Evolutionary conservation across 2,113 vertebrate species (phyloP).

Genomic region (Cairina moschata): DNA sequence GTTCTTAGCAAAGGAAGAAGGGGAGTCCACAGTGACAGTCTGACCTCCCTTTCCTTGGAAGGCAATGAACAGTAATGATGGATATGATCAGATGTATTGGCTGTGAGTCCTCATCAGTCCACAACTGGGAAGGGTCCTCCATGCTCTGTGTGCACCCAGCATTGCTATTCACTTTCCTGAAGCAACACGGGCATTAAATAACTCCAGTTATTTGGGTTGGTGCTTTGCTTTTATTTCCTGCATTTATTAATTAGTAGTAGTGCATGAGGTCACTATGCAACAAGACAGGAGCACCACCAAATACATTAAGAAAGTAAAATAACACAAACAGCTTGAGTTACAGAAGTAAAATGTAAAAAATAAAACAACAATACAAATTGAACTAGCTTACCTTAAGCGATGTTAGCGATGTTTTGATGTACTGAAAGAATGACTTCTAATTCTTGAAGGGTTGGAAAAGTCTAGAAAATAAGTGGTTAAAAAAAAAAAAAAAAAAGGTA

Average conservation of each 20-base stretch:
- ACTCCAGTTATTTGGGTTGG: neutral
- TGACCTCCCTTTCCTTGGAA: no score
- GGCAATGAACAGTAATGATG: fast-evolving
- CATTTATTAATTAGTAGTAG: neutral
- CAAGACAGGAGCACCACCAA: no score
- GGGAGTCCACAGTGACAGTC: neutral
- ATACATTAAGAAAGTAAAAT: neutral
- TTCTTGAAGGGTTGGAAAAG: no score
- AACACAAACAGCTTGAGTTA: neutral
- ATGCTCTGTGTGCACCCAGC: neutral
- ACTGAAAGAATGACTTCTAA: neutral
- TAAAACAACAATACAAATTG: neutral
- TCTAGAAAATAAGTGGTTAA: no score
- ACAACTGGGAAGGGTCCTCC: neutral
- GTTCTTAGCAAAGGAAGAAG: no score
- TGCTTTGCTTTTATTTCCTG: neutral
- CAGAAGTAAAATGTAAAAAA: neutral
- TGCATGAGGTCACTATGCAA: neutral
- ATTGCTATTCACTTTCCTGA: neutral
- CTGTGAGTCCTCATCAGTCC: neutral
- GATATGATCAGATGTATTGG: fast-evolving
- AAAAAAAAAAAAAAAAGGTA: neutral
- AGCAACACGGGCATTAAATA: neutral
- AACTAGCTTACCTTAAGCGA: fast-evolving
- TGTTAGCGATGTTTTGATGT: neutral